Evolutionary conservation across 2,113 vertebrate species (phyloP), one percentile per base, ranked within the genome.

Genomic region (Neolamprologus tretocephalus): DNA sequence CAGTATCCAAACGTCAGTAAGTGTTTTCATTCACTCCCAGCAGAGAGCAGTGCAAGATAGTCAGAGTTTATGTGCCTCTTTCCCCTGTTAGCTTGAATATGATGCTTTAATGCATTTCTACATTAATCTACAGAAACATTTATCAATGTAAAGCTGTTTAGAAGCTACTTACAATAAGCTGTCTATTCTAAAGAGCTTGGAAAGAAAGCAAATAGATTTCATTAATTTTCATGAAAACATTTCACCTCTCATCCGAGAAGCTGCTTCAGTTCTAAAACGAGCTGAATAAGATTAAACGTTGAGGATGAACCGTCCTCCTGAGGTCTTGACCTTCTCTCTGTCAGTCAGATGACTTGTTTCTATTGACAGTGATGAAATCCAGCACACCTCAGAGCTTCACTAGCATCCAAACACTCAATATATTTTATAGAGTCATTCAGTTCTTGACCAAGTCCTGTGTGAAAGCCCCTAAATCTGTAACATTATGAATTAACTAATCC

Each of bases 161-260:
- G 51, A 54, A 12, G 5, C 51, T 54, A 54, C 51, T 0, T 21
- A 54, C 0, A 54, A 54, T 0, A 21, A 54, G n/a, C 51, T 54
- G n/a, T 54, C 51, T 21, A 54, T 54, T 54, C 6, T 12, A 7
- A 54, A 54, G n/a, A 21, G 51, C n/a, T 6, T 54, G 51, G 51
- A 54, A 54, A 54, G 51, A 2, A 45, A 45, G 42, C 1, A 0
- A 42, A 42, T 14, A 42, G 42, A 16, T 13, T 45, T 16, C 42
- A 45, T 16, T 45, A 7, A 21, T 54, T 21, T 54, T 54, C 4
- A 55, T 55, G 53, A 55, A 55, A 7, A 55, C 21, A 55, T 13
- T 55, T 55, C 21, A 55, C 53, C 53, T 55, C 53, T 8, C 53
- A 55, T 23, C 6, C 21, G 7, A 54, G n/a, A 54, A 54, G 51